phyloP scores from a whole-genome alignment of 2,113 vertebrate genomes.

The Notarius lentiginosus region DNA sequence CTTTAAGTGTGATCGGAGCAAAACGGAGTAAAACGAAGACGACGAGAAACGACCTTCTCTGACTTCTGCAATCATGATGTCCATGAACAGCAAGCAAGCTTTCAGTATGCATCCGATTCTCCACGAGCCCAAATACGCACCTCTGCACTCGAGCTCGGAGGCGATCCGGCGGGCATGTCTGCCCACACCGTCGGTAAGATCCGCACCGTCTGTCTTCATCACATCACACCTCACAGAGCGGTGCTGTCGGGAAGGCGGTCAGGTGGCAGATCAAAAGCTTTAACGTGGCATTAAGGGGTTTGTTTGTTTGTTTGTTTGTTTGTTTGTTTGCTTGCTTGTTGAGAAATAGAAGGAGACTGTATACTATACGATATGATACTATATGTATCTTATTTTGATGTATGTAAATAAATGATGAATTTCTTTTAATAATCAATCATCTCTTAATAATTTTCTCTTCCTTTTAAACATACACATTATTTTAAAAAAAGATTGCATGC shows the following conservation, averaged over 20 bases:
- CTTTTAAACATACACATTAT: background rate
- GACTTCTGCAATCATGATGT: slow-evolving; percentile 82
- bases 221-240: background rate
- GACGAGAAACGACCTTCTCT: slow-evolving; percentile 62
- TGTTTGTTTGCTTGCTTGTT: too few relatives aligned
- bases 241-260: background rate
- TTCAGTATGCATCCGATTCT: slow-evolving; percentile 92
- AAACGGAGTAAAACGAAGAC: slow-evolving; percentile 62
- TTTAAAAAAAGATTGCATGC: background rate
- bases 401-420: background rate
- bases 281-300: background rate
- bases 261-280: background rate
- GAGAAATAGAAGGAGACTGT: too few relatives aligned
- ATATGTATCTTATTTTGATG: background rate
- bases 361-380: background rate
- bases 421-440: background rate
- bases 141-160: slow-evolving; percentile 86
- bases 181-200: slow-evolving; percentile 84
- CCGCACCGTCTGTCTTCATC: background rate
- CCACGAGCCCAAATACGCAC: slow-evolving; percentile 87
- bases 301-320: too few relatives aligned
- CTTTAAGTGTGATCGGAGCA: slow-evolving; percentile 33
- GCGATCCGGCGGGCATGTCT: slow-evolving; percentile 87
- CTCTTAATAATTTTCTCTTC: background rate
- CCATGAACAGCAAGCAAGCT: slow-evolving; percentile 93